phyloP scores from a whole-genome alignment of 2,113 vertebrate species.

The Notechis scutatus region DNA sequence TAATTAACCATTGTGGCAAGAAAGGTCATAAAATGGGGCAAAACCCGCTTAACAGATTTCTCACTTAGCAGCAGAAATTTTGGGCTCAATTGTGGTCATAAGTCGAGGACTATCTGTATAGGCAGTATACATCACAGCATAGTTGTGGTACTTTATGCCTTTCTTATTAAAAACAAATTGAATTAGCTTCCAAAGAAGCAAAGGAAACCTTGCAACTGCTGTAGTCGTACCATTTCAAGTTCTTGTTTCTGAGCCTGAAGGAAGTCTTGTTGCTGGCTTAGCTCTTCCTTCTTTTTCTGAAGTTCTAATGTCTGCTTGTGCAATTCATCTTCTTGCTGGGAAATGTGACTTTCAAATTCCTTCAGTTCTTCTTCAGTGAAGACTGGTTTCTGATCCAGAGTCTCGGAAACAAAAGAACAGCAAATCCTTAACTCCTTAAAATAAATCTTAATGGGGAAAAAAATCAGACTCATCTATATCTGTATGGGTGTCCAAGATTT shows the following conservation, averaged over 20 bases:
- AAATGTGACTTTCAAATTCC: conserved; percentile 88
- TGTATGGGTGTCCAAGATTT: not conserved
- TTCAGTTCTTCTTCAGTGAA: conserved; percentile 92
- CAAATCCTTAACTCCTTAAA: not conserved
- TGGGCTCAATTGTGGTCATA: not conserved
- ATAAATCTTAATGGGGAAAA: not conserved
- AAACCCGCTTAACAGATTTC: not conserved
- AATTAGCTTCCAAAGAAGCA: not conserved
- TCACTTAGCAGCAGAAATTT: not conserved
- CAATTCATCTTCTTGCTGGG: conserved; percentile 84
- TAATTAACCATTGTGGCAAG: not conserved
- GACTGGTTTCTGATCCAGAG: conserved; percentile 87
- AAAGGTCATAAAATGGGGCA: not conserved
- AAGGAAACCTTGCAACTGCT: not conserved
- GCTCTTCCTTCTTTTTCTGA: conserved; percentile 86
- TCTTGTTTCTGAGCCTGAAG: conserved; percentile 90
- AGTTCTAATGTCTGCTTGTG: conserved; percentile 81
- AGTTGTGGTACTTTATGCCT: not conserved
- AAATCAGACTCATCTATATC: not conserved
- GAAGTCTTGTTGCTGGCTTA: conserved; percentile 87
- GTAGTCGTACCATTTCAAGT: conserved; percentile 80
- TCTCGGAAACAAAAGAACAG: conserved; percentile 70
- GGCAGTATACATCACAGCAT: not conserved
- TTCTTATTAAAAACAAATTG: not conserved
- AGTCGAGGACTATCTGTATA: not conserved